A percentile compares a stretch with the other conserved stretches of the same genome.
Conservation (phyloP, 2,113 vertebrate species). For the Merops nubicus region DNA sequence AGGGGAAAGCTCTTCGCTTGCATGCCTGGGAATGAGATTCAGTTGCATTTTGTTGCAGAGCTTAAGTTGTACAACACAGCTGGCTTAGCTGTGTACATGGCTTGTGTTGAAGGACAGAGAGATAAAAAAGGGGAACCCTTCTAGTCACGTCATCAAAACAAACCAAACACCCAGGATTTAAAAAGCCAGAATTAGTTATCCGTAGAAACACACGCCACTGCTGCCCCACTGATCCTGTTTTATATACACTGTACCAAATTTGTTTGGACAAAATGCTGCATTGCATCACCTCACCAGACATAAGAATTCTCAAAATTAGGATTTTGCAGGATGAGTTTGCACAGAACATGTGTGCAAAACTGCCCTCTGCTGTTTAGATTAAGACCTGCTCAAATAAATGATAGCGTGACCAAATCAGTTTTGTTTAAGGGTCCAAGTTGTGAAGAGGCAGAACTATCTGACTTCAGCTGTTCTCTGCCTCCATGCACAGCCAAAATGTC, state of each 20-base stretch:
- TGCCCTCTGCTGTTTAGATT: conserved; percentile 59
- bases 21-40: neutral
- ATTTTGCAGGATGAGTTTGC: neutral
- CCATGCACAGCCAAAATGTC: neutral
- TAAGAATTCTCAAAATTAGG: neutral
- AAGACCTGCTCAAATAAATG: neutral
- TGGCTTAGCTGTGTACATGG: neutral
- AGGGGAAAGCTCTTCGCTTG: neutral
- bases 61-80: neutral
- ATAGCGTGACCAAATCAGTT: fast-evolving
- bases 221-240: neutral
- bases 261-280: conserved; percentile 43
- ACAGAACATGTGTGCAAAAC: neutral
- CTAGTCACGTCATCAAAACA: neutral
- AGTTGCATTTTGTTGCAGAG: neutral
- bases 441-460: neutral
- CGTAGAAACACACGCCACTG: neutral
- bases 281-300: neutral
- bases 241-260: neutral
- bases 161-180: neutral
- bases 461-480: neutral
- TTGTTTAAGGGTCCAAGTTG: neutral
- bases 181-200: neutral
- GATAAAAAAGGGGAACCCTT: neutral
- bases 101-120: neutral